Base-by-base conservation (phyloP, 2,113 vertebrate species). In the Suricata suricatta region DNA sequence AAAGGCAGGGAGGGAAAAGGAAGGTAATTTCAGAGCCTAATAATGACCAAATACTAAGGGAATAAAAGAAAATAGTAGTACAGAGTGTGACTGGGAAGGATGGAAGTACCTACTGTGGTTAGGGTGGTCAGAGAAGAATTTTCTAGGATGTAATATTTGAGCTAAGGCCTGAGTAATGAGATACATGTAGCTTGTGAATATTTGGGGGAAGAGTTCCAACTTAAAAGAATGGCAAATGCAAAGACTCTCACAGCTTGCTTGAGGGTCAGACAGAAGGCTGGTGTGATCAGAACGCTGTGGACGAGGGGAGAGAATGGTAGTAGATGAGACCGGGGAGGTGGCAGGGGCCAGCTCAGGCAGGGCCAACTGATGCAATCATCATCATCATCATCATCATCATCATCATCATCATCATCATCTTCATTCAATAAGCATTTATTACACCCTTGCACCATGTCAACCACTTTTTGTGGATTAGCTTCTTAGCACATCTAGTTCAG, bases 131-230 rank as follows among this genome's bases (percentile, higher is more conserved):
- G 23, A 93, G 57, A 81, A 80, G 9, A 50, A 86, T 72, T 96
- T 96, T 89, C 38, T 92, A 74, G 13, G 41, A 83, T 66, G 31
- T 69, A 91, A 29, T 54, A 94, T 84, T 64, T 96, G 76, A 79
- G 54, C 23, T 54, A 74, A 86, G 60, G 23, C 7, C 47, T 41
- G 25, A 97, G 79, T 63, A 79, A 74, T 92, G 38, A 74, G 23
- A 84, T 86, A 38, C 10, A 66, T 38, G 5, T 77, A 69, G 74
- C 23, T 9, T 57, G 41, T 54, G 93, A 87, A 41, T 92, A 89
- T 91, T 87, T 52, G 7, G 7, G 2, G 33, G n/a, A 93, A 74
- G 66, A 79, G 47, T 94, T 93, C 50, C 13, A 44, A 87, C 29
- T 88, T 52, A 47, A 87, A 83, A 90, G 38, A 92, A 69, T 8